Base-by-base conservation (phyloP, 2,888 invertebrate species). In the Drosophila putrida region DNA sequence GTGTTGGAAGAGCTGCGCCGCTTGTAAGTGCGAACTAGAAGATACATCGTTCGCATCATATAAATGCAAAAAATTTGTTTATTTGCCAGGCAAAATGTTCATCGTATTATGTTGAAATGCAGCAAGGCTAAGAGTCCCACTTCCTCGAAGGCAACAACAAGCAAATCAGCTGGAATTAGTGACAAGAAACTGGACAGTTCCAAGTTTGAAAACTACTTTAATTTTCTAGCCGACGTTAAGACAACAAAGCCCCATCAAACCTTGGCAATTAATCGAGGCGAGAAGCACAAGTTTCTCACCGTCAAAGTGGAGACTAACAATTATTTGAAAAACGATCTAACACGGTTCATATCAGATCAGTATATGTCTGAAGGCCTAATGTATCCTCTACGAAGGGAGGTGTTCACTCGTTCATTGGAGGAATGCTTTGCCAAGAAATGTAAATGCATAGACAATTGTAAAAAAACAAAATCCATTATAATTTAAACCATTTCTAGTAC, bases 261-360 rank as follows among this genome's bases (percentile, higher is more conserved):
- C 31, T 92, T 98, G 78, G 98, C 98, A 0, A 94, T 98, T 11
- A 98, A 98, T 91, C 94, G 98, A 82, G 98, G 96, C 0, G 98
- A 98, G 92, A 94, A 95, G 71, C 94, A 95, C 64, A 98, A 98
- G 91, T 93, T 95, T 51, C 92, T 98, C 0, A 94, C 94, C 4
- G 95, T 98, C 0, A 97, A 97, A 93, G 93, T 98, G n/a, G 91
- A 93, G 38, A 92, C 97, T 33, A 95, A 96, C 0, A 94, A 95
- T 72, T 93, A 93, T 90, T 93, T 96, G 55, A 94, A 94, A 78
- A 91, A 93, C 43, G 93, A 93, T 68, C 94, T 97, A 39, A 94
- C 94, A 73, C 92, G 93, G 0, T 94, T 93, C 87, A 94, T 94
- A 72, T 79, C 80, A 2, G 89, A 90, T 0, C 92, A 93, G 63